Evolutionary conservation across 2,113 vertebrate species (phyloP), one percentile per base, ranked within the genome.

Genomic region (Alaudala cheleensis): DNA sequence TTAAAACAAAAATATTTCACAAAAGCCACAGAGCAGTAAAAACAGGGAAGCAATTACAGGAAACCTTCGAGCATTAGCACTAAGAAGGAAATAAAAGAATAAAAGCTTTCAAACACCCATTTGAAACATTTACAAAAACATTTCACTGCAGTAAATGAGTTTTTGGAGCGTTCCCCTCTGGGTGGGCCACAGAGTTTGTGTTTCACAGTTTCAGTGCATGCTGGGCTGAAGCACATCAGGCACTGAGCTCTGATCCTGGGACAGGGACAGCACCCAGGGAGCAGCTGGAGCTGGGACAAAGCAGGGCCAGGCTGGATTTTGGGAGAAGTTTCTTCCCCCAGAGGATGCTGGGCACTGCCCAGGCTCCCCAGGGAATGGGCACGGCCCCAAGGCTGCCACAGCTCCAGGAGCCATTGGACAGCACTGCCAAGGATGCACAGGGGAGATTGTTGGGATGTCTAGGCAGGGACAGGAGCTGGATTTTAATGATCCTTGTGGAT

Each of bases 1-100:
- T 96, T 97, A 97, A 97, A 96, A 93, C 90, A 96, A 96, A 95
- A 96, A 94, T 94, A 96, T 94, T 95, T 94, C 93, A 95, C 90
- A 85, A 96, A 93, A 93, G 81, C 82, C 83, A 77, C 64, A 31
- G 83, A 95, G 81, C 88, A 61, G 76, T 94, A 91, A 96, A 97
- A 95, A 56, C 81, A 80, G 61, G 81, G 92, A 96, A 93, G 87
- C 94, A 94, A 96, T 97, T 96, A 96, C 69, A 90, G 67, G 62
- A 86, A 96, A 92, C 84, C 87, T 87, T 72, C 10, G 5, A 96
- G 93, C 92, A 67, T 88, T 90, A 95, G 65, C 82, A 72, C 26
- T 19, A 8, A 44, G 88, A 92, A 86, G 61, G 86, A 95, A 94
- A 94, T 70, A 88, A 66, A 93, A 91, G 65, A 92, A 91, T 69